Conservation (phyloP, 2,797 vertebrate genomes). For the Hyperoplus lanceolatus region DNA sequence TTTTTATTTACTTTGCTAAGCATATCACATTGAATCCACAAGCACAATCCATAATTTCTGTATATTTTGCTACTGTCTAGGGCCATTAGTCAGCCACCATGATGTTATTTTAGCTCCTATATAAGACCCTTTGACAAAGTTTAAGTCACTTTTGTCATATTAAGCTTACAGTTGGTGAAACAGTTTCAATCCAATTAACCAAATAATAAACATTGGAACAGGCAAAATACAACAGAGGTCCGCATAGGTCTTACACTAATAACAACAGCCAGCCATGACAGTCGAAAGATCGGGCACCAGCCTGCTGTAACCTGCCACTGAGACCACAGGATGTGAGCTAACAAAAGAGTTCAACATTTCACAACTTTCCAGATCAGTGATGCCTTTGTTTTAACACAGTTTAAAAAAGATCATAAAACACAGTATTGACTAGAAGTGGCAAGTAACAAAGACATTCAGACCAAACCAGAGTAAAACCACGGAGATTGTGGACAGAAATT, state of each 20-base stretch:
- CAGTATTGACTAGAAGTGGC: not conserved
- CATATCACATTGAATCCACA: conserved; percentile 14
- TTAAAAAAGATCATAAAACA: not conserved
- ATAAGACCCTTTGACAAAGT: conserved; percentile 73
- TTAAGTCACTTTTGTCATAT: conserved; percentile 69
- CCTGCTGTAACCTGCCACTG: conserved; percentile 37
- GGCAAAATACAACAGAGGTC: conserved; percentile 50
- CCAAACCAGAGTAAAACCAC: not conserved
- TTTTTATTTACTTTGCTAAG: conserved; percentile 16
- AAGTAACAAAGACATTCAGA: not conserved
- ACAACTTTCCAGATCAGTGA: not conserved
- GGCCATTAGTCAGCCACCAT: conserved; percentile 50
- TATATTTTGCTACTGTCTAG: conserved; percentile 26
- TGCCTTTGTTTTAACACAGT: conserved; percentile 25
- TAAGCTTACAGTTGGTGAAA: conserved; percentile 76
- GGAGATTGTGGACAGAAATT: not conserved
- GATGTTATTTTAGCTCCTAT: conserved; percentile 55
- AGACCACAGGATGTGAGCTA: conserved; percentile 27
- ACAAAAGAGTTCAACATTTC: conserved; percentile 30
- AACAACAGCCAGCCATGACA: conserved; percentile 60
- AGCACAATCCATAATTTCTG: conserved; percentile 20
- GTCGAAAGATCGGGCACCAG: conserved; percentile 49
- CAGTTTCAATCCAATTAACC: conserved; percentile 77
- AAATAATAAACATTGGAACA: conserved; percentile 66
- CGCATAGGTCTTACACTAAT: conserved; percentile 55